These are phyloP conservation scores for Tenthredo amoena DNA, from an alignment of 2,888 invertebrate genomes.

Conservation along the genomic window DNA sequence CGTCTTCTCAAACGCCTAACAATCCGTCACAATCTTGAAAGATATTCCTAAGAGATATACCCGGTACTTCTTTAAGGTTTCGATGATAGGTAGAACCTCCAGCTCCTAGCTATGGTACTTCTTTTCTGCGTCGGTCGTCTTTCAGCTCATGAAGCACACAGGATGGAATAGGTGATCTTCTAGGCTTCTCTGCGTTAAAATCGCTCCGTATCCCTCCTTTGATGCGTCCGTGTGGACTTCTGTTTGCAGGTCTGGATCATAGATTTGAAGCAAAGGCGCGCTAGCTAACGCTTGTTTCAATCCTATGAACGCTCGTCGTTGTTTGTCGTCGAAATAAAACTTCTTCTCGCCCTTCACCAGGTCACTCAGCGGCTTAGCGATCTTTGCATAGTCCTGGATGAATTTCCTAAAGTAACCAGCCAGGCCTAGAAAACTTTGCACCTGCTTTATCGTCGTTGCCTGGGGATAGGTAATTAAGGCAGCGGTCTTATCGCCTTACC, in stretches of 20 bases:
- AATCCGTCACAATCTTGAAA: too few species aligned
- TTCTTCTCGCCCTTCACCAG: conserved; percentile 38
- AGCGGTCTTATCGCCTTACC: too few species aligned
- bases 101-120: conserved; percentile 60
- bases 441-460: too few species aligned
- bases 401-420: conserved; percentile 57
- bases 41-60: conserved; percentile 27
- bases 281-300: conserved; percentile 33
- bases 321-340: conserved; percentile 36
- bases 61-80: conserved; percentile 19
- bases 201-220: conserved; percentile 55
- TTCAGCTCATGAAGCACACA: conserved; percentile 57
- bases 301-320: conserved; percentile 45
- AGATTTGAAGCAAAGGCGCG: conserved; percentile 43
- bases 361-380: conserved; percentile 49
- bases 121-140: conserved; percentile 56
- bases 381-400: conserved; percentile 25
- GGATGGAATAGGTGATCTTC: conserved; percentile 58
- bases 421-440: conserved; percentile 55
- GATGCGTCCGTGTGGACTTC: conserved; percentile 57
- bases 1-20: conserved; percentile 45
- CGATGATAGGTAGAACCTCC: conserved; percentile 46
- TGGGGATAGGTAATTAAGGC: too few species aligned
- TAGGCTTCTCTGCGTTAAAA: conserved; percentile 56
- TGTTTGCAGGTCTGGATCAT: conserved; percentile 13